A percentile compares a stretch with the other conserved stretches of the same genome.
Evolutionary conservation across 2,797 vertebrate genomes (phyloP).

Genomic region (Myripristis murdjan): DNA sequence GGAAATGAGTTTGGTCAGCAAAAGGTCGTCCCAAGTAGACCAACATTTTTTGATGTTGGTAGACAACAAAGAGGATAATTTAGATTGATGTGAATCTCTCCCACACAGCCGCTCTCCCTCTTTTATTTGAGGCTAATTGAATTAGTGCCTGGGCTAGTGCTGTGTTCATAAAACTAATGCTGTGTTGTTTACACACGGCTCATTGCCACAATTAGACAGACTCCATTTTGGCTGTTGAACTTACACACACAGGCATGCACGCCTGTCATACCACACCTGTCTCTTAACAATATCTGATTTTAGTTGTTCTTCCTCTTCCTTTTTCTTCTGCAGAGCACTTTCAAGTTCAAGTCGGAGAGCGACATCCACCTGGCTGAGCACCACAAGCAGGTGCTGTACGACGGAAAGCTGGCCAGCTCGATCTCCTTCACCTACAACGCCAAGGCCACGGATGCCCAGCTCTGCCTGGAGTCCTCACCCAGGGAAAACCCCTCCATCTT

Average conservation of each 20-base stretch:
- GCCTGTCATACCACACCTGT: slow-evolving; percentile 16
- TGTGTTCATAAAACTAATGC: slow-evolving; percentile 82
- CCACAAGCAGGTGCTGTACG: slow-evolving; percentile 94
- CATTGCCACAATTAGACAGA: slow-evolving; percentile 68
- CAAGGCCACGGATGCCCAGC: slow-evolving; percentile 96
- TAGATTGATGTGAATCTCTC: slow-evolving; percentile 57
- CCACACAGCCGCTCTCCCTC: slow-evolving; percentile 54
- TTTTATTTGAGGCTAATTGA: slow-evolving; percentile 75
- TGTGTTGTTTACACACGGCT: slow-evolving; percentile 75
- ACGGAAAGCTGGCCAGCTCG: slow-evolving; percentile 91
- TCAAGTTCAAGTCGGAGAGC: slow-evolving; percentile 98
- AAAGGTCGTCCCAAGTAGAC: too few relatives aligned
- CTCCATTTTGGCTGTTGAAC: slow-evolving; percentile 70
- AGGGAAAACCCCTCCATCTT: slow-evolving; percentile 96
- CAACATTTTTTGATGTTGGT: neutral
- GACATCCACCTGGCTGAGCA: slow-evolving; percentile 95
- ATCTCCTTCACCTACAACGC: slow-evolving; percentile 97
- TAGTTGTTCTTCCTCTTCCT: too few relatives aligned
- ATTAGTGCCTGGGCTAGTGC: slow-evolving; percentile 75
- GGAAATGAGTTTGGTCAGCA: too few relatives aligned
- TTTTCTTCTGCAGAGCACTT: slow-evolving; percentile 87
- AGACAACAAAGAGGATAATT: slow-evolving; percentile 52
- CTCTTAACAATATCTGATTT: slow-evolving; percentile 5
- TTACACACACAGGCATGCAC: slow-evolving; percentile 25
- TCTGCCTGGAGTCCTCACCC: slow-evolving; percentile 96